Evolutionary conservation across 2,888 invertebrate genomes (phyloP), one percentile per base, ranked within the genome.

Genomic region (Pollenia amentaria): DNA sequence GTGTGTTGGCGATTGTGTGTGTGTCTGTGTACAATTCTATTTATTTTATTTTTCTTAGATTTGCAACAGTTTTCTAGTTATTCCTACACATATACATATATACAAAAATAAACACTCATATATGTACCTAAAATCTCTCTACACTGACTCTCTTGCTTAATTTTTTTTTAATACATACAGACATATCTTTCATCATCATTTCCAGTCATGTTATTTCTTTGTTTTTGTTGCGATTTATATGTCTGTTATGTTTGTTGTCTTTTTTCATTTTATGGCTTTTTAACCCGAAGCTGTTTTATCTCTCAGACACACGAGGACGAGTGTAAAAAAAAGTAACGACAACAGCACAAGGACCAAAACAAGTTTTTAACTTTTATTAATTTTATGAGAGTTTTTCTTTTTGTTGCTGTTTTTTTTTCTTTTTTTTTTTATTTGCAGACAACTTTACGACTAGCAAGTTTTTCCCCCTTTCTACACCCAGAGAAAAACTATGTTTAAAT

Each of bases 31-130:
- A 18, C 38, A 62, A 44, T 60, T 76, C 64, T 65, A 70, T 78
- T 55, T 60, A 53, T 76, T 60, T 51, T 55, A 46, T 76, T 62
- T 40, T 62, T 29, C 51, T 57, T 44, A 70, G 16, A 80, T 76
- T 86, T 76, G 86, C 86, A 86, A 86, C 86, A 86, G 86, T 79
- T 86, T 86, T 72, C 46, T 69, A 53, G 55, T 44, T 57, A 64
- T 76, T 57, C 42, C 21, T 16, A 40, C 16, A 46, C 44, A 69
- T 12, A 21, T 29, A 38, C 29, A 53, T 29, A 29, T 29, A 29
- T 6, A 29, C 29, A 29, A 29, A 29, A 29, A 29, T 6, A 29
- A 4, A 29, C 0, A 29, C 29, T 1, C 29, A 29, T 6, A 29
- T 29, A 29, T 29, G 29, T 29, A 29, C 29, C 3, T 29, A 29